Conservation (phyloP, 2,113 vertebrate species). For the Echinops telfairi region DNA sequence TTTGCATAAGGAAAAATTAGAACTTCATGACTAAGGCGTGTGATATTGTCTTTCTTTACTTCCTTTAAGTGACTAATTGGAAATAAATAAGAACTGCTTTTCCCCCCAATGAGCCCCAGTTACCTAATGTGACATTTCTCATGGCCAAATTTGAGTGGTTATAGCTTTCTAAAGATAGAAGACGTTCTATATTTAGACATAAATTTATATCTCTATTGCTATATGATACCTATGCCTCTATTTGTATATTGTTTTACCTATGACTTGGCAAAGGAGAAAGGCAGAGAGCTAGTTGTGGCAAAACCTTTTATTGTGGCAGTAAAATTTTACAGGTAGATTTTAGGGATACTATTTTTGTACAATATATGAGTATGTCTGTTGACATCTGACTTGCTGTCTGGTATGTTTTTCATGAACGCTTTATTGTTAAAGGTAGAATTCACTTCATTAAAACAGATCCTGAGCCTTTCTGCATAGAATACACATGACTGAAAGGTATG, state of each 20-base stretch:
- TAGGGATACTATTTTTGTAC: background rate
- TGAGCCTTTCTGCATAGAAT: background rate
- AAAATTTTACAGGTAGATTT: background rate
- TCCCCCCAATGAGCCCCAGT: background rate
- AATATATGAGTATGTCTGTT: background rate
- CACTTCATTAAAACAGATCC: background rate
- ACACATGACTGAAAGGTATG: background rate
- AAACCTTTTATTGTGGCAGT: background rate
- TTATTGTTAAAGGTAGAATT: slow-evolving; percentile 34
- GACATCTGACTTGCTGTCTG: background rate
- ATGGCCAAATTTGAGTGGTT: background rate
- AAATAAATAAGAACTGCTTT: slow-evolving; percentile 5
- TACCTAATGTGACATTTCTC: slow-evolving; percentile 40
- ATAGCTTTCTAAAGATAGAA: background rate
- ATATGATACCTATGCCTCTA: background rate
- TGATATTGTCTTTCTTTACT: background rate
- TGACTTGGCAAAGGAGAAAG: background rate
- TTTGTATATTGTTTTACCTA: background rate
- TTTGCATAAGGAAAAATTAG: background rate
- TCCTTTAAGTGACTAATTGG: background rate
- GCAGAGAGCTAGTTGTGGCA: background rate
- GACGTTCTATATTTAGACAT: background rate
- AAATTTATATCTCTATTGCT: background rate
- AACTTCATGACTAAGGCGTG: background rate
- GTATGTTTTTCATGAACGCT: background rate